Evolutionary conservation across 2,797 vertebrate species (phyloP), one percentile per base, ranked within the genome.

Genomic region (Microchirus variegatus): DNA sequence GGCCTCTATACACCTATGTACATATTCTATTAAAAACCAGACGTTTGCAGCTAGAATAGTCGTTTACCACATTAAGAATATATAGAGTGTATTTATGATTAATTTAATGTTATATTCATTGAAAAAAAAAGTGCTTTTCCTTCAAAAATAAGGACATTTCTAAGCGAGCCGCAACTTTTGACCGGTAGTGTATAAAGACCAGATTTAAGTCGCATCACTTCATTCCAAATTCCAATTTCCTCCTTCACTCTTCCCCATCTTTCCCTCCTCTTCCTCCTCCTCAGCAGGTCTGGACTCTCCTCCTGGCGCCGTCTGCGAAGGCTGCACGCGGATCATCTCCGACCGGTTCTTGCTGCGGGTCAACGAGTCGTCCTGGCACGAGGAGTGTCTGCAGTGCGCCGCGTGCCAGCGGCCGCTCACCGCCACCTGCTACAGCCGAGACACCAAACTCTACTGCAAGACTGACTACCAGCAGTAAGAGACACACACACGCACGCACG

Each of bases 401-500:
- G 94, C 91, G 81, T 98, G 96, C 92, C 94, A 94, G 84, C 94
- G 93, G 83, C 94, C 94, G 44, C 95, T 98, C 87, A 95, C 92
- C 89, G 92, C 90, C 90, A 96, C 93, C 93, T 97, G 96, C 92
- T 97, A 95, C 93, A 91, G 86, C 90, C 91, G 94, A 78, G 95
- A 96, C 84, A 88, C 90, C 69, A 96, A 95, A 70, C 91, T 95
- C 44, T 97, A 96, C 93, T 98, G 96, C 93, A 96, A 92, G 85
- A 91, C 90, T 71, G 95, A 97, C 95, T 97, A 97, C 92, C 94
- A 95, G 90, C 94, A 93, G 96, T 98, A 95, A 96, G 95, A 73
- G n/a, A n/a, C n/a, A n/a, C n/a, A n/a, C n/a, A n/a, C n/a, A n/a
- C n/a, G n/a, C n/a, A n/a, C n/a, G n/a, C n/a, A n/a, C n/a, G n/a